Percentiles rank a stretch among this genome's conserved stretches.
phyloP scores from a whole-genome alignment of 2,113 vertebrate species.

The Stigmatopora nigra region DNA sequence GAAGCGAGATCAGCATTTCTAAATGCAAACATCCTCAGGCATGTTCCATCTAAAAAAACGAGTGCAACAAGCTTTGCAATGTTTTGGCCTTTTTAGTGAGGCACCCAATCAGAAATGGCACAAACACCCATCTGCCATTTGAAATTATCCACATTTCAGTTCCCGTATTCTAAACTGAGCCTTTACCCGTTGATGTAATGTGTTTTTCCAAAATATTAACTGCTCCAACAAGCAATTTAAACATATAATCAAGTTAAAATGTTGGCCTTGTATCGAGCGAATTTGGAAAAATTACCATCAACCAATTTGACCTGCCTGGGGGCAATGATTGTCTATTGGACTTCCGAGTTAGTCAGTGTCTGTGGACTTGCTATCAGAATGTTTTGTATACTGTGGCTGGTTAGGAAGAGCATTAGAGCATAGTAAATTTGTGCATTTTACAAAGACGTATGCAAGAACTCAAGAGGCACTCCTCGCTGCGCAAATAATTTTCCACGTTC shows the following conservation, averaged over 20 bases:
- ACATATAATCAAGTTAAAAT: not conserved
- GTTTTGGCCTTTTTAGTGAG: not conserved
- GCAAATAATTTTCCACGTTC: not conserved
- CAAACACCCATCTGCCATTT: too few species aligned
- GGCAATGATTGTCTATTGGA: not conserved
- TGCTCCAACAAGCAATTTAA: not conserved
- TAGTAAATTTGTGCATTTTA: constrained; percentile 1
- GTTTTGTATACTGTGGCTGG: not conserved
- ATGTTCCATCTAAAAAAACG: constrained; percentile 1
- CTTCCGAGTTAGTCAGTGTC: not conserved
- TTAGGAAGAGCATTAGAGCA: constrained; percentile 1
- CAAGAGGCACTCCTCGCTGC: constrained; percentile 7
- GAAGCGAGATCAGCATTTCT: not conserved
- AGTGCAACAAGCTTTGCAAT: not conserved
- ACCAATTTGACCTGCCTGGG: not conserved
- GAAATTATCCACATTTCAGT: not conserved
- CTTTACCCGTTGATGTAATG: not conserved
- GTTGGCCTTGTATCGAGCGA: not conserved
- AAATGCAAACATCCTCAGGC: constrained; percentile 2
- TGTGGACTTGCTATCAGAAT: not conserved
- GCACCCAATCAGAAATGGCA: not conserved
- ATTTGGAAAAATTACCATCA: not conserved
- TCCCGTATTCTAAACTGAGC: not conserved
- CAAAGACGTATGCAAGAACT: not conserved
- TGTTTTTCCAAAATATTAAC: not conserved